A percentile compares a stretch with the other conserved stretches of the same genome.
These are phyloP conservation scores for Sarcophaga carnaria DNA, from an alignment of 2,888 invertebrate species.

Conservation along the genomic window DNA sequence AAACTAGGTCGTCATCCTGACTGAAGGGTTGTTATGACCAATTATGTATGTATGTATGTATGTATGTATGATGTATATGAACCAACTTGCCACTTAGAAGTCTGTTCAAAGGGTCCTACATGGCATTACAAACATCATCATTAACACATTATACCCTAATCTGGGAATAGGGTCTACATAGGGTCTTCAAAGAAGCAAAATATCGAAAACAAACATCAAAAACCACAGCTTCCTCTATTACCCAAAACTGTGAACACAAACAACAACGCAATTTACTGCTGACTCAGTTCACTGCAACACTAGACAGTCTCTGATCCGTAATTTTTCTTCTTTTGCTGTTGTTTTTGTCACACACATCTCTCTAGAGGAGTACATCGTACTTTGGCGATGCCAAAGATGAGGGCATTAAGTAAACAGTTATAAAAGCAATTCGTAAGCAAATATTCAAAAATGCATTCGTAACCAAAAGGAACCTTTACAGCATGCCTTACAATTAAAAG, in stretches of 20 bases:
- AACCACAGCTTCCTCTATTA: slow-evolving; percentile 68
- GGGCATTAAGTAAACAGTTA: slow-evolving; percentile 48
- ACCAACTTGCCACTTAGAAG: too few relatives aligned
- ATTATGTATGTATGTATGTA: too few relatives aligned
- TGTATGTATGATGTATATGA: too few relatives aligned
- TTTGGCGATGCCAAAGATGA: slow-evolving; percentile 3
- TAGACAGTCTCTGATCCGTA: slow-evolving; percentile 47
- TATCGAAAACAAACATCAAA: slow-evolving; percentile 38
- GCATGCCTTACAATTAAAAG: not conserved
- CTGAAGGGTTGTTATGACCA: too few relatives aligned
- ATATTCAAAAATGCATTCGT: slow-evolving; percentile 38
- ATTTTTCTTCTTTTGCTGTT: slow-evolving; percentile 6
- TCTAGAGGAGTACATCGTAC: too few relatives aligned
- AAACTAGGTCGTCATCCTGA: too few relatives aligned
- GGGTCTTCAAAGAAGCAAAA: not conserved
- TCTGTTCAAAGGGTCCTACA: too few relatives aligned
- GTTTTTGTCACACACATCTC: not conserved
- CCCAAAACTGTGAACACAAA: slow-evolving; percentile 39
- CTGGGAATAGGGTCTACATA: too few relatives aligned
- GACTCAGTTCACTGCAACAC: slow-evolving; percentile 53
- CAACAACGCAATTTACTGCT: slow-evolving; percentile 49
- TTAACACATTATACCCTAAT: too few relatives aligned
- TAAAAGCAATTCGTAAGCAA: slow-evolving; percentile 53
- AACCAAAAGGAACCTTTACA: slow-evolving; percentile 24
- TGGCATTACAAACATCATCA: too few relatives aligned